These are phyloP conservation scores for Paramisgurnus dabryanus DNA, from an alignment of 2,113 vertebrate genomes.

Conservation along the genomic window DNA sequence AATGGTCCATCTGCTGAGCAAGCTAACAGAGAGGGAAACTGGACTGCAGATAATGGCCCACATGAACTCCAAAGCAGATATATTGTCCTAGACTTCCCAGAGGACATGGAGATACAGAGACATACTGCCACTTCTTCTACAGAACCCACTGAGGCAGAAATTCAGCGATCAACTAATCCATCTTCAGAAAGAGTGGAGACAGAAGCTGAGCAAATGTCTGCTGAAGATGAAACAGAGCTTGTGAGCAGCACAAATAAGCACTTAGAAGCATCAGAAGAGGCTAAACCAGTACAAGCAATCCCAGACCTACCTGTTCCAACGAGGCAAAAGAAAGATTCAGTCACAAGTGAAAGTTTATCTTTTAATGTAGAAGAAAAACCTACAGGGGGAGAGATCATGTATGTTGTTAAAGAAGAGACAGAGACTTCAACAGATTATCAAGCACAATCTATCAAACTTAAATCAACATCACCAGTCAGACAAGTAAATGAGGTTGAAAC, in stretches of 20 bases:
- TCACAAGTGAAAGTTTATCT: background rate
- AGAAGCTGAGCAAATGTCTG: background rate
- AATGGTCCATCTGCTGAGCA: slow-evolving; percentile 20
- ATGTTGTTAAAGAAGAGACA: slow-evolving; percentile 6
- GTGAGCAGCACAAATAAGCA: background rate
- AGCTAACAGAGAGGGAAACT: background rate
- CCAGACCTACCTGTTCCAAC: background rate
- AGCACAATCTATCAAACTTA: background rate
- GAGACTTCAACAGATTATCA: background rate
- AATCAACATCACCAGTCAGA: background rate
- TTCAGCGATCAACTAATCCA: background rate
- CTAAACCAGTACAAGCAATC: background rate
- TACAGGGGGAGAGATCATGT: background rate
- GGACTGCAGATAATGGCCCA: slow-evolving; percentile 23
- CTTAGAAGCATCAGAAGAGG: background rate
- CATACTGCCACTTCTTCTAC: slow-evolving; percentile 1
- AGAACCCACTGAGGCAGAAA: slow-evolving; percentile 3
- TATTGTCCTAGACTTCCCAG: slow-evolving; percentile 59
- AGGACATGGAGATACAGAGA: background rate
- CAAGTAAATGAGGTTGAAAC: background rate
- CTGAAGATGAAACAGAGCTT: slow-evolving; percentile 3
- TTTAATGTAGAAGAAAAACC: background rate
- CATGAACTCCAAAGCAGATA: slow-evolving; percentile 56
- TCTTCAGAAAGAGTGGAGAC: background rate
- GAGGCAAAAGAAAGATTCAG: slow-evolving; percentile 1